These are phyloP conservation scores for Chrysomela aeneicollis DNA, from an alignment of 2,888 invertebrate genomes.

Conservation along the genomic window DNA sequence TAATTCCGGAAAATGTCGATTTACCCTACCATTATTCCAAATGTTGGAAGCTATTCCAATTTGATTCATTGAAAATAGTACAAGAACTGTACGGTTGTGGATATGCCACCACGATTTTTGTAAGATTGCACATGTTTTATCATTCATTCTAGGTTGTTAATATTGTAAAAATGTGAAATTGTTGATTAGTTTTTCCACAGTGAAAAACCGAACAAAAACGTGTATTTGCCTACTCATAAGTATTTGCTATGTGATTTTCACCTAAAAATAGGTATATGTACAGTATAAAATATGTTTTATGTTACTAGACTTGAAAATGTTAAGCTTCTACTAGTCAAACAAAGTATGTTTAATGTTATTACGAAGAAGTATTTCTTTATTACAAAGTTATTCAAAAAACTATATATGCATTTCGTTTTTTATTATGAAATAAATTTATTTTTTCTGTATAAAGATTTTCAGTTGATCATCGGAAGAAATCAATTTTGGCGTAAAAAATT, in stretches of 20 bases:
- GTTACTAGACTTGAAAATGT: constrained; percentile 55
- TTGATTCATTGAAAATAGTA: not conserved
- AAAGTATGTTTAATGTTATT: constrained; percentile 58
- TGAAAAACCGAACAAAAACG: constrained; percentile 28
- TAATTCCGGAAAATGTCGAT: too few species aligned
- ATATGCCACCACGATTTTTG: constrained; percentile 23
- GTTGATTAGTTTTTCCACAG: constrained; percentile 38
- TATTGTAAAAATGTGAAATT: constrained; percentile 30
- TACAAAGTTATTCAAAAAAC: constrained; percentile 54
- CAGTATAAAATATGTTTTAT: constrained; percentile 56
- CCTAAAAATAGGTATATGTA: constrained; percentile 52
- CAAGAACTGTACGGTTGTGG: not conserved
- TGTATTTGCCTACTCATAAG: constrained; percentile 46
- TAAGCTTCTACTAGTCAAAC: constrained; percentile 59
- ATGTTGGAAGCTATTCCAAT: too few species aligned
- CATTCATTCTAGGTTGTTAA: constrained; percentile 35
- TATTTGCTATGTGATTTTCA: constrained; percentile 57
- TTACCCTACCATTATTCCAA: too few species aligned
- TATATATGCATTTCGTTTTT: constrained; percentile 58
- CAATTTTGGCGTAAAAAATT: too few species aligned
- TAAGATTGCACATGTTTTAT: constrained; percentile 45
- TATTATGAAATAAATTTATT: constrained; percentile 60
- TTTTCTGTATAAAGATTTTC: constrained; percentile 50
- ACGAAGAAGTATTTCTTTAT: constrained; percentile 54
- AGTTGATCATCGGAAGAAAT: not conserved